phyloP scores from a whole-genome alignment of 2,113 vertebrate genomes.

The Hippocampus barbouri region DNA sequence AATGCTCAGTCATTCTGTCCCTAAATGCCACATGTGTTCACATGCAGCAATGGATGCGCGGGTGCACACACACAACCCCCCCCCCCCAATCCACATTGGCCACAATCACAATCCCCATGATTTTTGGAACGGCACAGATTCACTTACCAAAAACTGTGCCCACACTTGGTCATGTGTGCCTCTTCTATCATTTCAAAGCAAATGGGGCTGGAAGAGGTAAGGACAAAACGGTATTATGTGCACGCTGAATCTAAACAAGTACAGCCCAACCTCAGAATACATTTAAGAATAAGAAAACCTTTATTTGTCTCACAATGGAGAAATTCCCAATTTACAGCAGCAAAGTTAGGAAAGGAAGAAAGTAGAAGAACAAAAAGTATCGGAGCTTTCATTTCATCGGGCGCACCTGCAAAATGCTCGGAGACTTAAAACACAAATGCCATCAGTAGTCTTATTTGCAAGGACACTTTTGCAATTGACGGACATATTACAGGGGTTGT shows the following conservation, averaged over 20 bases:
- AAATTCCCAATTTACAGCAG: too few relatives aligned
- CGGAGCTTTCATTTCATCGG: not conserved
- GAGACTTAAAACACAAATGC: not conserved
- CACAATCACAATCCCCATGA: not conserved
- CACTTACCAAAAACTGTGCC: conserved; percentile 98
- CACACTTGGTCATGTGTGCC: conserved; percentile 99
- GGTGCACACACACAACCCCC: not conserved
- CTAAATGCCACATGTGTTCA: not conserved
- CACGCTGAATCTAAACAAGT: not conserved
- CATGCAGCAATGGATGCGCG: too few relatives aligned
- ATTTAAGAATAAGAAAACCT: too few relatives aligned
- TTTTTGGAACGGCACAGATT: not conserved
- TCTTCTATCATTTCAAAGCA: conserved; percentile 99
- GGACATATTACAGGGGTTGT: not conserved
- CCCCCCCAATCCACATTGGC: too few relatives aligned
- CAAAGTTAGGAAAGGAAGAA: too few relatives aligned
- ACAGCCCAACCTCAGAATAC: not conserved
- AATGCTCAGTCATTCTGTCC: not conserved
- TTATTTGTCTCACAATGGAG: too few relatives aligned
- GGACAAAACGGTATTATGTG: conserved; percentile 1
- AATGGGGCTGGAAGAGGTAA: conserved; percentile 84
- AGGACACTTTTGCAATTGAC: not conserved
- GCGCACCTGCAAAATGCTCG: not conserved
- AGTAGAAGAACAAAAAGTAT: too few relatives aligned
- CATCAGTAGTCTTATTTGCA: not conserved